Evolutionary conservation across 2,888 invertebrate species (phyloP), one percentile per base, ranked within the genome.

Genomic region (Myopa tessellatipennis): DNA sequence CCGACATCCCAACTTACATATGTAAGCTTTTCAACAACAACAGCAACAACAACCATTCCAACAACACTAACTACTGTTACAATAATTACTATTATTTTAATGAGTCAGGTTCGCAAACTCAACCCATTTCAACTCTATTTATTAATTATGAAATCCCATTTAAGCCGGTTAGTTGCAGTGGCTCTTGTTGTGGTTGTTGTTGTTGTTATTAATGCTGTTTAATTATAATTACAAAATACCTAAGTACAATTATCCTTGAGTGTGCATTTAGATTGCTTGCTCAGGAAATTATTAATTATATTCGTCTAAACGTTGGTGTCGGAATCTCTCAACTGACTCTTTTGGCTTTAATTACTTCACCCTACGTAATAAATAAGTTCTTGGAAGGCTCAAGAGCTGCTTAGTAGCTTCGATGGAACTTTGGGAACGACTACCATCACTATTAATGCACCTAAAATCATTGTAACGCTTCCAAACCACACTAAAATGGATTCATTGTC

Each of bases 131-230:
- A 58, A n/a, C 26, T 10, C 61, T 61, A 61, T 61, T 61, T 61
- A 61, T 61, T 61, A 61, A 61, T 61, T 61, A 61, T 61, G 61
- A 61, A 61, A 26, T 61, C 26, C 61, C n/a, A 61, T 26, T 61
- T n/a, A 61, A 61, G 61, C 61, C 18, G 14, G 61, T 61, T 58
- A 3, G 26, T 26, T 26, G 61, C 3, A 26, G 6, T 61, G 18
- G 26, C 26, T n/a, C n/a, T 55, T 55, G 16, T 55, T 55, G 55
- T 55, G 55, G 55, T 55, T 55, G 12, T 55, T 55, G 55, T 55
- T 55, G 16, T 5, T 12, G 16, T 58, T 18, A 12, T 12, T 58
- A 18, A n/a, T 61, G 61, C 26, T 10, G 26, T 61, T 26, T 61
- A 61, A 26, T 26, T 61, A 26, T 61, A 61, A 61, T 61, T 61